Evolutionary conservation across 1,140 invertebrate species (phyloP).

Genomic region (Arion vulgaris): DNA sequence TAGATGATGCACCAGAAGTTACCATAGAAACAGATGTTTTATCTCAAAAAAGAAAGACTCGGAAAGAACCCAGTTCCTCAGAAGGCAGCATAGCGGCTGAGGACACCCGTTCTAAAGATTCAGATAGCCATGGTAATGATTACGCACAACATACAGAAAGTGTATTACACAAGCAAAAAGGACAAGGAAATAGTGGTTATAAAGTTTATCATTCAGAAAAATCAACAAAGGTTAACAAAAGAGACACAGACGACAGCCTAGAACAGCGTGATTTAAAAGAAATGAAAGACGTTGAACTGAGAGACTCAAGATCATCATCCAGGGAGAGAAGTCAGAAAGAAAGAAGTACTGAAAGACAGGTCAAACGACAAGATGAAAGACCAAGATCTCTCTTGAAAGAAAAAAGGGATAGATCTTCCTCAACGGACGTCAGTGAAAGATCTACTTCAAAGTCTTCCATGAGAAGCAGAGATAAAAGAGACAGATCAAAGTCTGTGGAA

Average conservation of each 20-base stretch:
- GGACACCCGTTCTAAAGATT: background rate
- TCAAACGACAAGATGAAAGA: conserved; percentile 2
- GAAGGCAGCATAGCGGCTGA: background rate
- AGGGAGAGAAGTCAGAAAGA: conserved; percentile 3
- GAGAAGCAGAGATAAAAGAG: conserved; percentile 19
- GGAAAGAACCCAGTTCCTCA: background rate
- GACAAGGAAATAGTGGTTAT: background rate
- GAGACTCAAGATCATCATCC: background rate
- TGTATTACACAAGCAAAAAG: background rate
- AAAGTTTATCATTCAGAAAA: background rate
- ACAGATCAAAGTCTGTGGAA: conserved; percentile 26
- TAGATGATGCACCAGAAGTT: background rate
- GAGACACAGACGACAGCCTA: background rate
- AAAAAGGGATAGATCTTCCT: background rate
- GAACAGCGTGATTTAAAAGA: background rate
- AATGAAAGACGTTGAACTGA: too few species aligned
- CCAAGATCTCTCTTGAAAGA: background rate
- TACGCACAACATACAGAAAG: background rate
- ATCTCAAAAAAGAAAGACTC: background rate
- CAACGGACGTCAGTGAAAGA: background rate
- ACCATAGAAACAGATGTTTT: background rate
- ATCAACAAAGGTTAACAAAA: background rate
- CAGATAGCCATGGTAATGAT: too few species aligned
- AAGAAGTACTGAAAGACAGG: background rate
- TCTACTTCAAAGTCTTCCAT: conserved; percentile 22